These are phyloP conservation scores for Lepidurus packardi DNA, from an alignment of 1,140 invertebrate species.

Conservation along the genomic window DNA sequence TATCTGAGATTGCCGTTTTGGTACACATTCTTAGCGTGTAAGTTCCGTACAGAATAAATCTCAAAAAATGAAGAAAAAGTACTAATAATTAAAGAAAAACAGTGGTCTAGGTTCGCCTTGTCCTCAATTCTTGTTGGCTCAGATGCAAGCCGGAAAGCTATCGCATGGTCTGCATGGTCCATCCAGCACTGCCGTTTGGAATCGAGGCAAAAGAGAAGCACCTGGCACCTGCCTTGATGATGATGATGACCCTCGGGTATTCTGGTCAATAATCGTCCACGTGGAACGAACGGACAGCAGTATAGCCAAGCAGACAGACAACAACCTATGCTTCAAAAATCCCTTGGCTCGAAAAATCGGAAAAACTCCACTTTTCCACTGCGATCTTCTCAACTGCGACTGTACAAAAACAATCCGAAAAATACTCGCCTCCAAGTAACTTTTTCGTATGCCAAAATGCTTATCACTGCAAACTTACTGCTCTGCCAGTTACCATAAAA, in stretches of 20 bases:
- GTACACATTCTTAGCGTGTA: neutral
- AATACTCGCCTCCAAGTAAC: neutral
- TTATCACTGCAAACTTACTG: too few relatives aligned
- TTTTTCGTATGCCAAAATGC: too few relatives aligned
- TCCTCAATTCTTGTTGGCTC: neutral
- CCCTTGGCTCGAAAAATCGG: neutral
- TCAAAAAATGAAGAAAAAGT: too few relatives aligned
- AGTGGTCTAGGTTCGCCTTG: neutral
- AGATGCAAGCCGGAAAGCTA: conserved; percentile 1
- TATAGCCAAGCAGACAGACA: neutral
- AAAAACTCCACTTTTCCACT: neutral
- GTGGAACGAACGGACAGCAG: conserved; percentile 7
- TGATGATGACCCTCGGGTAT: conserved; percentile 18
- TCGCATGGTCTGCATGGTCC: neutral
- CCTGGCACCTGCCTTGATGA: conserved; percentile 16
- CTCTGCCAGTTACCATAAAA: too few relatives aligned
- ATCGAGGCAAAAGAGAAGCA: conserved; percentile 12
- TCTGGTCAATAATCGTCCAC: conserved; percentile 15
- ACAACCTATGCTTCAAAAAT: neutral
- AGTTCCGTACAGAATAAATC: too few relatives aligned
- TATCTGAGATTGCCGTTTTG: too few relatives aligned
- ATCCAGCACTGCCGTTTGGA: neutral
- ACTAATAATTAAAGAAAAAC: neutral
- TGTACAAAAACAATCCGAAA: neutral
- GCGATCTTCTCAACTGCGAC: too few relatives aligned